Percentiles rank a stretch among this genome's conserved stretches.
Evolutionary conservation across 2,888 invertebrate species (phyloP).

Genomic region (Oxycera nigricornis): DNA sequence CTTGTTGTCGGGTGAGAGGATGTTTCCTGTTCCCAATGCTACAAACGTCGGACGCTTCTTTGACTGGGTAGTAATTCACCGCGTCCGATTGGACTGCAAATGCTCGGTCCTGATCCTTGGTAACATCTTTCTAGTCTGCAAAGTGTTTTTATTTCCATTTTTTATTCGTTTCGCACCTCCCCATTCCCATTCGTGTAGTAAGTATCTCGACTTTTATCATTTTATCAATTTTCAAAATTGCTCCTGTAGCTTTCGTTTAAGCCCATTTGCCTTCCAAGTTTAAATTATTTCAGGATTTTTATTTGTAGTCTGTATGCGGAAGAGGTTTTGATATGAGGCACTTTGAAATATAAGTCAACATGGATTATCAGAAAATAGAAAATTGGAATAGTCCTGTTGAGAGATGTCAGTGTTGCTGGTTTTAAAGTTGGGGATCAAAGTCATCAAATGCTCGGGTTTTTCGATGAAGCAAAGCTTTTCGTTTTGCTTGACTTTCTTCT

Average conservation of each 20-base stretch:
- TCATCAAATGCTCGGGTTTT: too few species aligned
- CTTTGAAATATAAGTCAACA: not conserved
- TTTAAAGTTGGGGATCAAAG: too few species aligned
- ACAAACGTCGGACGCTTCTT: constrained; percentile 13
- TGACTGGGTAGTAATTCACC: not conserved
- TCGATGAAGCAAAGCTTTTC: too few species aligned
- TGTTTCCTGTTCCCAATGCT: not conserved
- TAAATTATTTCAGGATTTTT: constrained; percentile 42
- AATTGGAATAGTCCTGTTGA: too few species aligned
- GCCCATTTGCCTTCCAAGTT: constrained; percentile 36
- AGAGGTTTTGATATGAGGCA: not conserved
- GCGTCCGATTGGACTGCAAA: not conserved
- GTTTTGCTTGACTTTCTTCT: too few species aligned
- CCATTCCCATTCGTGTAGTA: not conserved
- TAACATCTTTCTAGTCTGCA: constrained; percentile 13
- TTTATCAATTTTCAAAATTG: constrained; percentile 43
- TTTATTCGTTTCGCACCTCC: constrained; percentile 10
- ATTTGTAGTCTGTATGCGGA: constrained; percentile 27
- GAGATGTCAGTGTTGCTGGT: too few species aligned
- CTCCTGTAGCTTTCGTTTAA: constrained; percentile 39
- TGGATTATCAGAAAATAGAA: not conserved
- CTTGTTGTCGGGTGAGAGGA: not conserved
- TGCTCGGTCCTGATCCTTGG: constrained; percentile 3
- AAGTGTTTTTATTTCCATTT: constrained; percentile 30
- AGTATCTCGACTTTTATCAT: constrained; percentile 35